Evolutionary conservation across 2,113 vertebrate genomes (phyloP).

Genomic region (Synchiropus splendidus): DNA sequence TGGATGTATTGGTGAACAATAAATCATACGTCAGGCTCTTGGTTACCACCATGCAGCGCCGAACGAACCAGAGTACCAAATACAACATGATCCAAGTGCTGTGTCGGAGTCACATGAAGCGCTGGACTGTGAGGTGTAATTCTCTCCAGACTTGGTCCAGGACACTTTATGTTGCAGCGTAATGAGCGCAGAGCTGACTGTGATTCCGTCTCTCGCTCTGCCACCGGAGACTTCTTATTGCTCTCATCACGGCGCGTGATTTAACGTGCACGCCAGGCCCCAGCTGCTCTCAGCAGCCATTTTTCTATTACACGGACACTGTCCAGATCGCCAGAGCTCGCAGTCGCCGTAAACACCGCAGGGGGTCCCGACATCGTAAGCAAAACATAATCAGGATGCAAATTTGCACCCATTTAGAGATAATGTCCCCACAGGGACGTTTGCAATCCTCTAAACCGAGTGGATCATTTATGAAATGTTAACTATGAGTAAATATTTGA

Average conservation of each 20-base stretch:
- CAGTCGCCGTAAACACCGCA: slow-evolving; percentile 1
- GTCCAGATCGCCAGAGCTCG: slow-evolving; percentile 14
- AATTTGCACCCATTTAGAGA: neutral
- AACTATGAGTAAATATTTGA: too few relatives aligned
- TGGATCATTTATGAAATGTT: too few relatives aligned
- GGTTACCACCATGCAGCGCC: too few relatives aligned
- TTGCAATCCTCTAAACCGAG: too few relatives aligned
- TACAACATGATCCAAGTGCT: too few relatives aligned
- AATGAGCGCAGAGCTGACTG: slow-evolving; percentile 49
- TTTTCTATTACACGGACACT: slow-evolving; percentile 16
- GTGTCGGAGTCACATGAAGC: slow-evolving; percentile 10
- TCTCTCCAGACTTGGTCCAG: slow-evolving; percentile 35
- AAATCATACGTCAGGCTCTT: too few relatives aligned
- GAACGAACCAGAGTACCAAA: too few relatives aligned
- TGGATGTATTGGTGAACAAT: too few relatives aligned
- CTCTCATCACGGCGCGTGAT: slow-evolving; percentile 30
- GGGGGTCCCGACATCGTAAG: neutral
- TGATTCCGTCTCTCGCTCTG: slow-evolving; percentile 15
- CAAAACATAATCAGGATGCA: neutral
- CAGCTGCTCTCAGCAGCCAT: slow-evolving; percentile 2
- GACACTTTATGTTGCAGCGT: slow-evolving; percentile 35
- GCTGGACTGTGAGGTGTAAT: slow-evolving; percentile 35
- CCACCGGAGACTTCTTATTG: slow-evolving; percentile 27
- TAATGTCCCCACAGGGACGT: too few relatives aligned
- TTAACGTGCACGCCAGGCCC: slow-evolving; percentile 6